Evolutionary conservation across 2,888 invertebrate species (phyloP).

Genomic region (Aradus depressus): DNA sequence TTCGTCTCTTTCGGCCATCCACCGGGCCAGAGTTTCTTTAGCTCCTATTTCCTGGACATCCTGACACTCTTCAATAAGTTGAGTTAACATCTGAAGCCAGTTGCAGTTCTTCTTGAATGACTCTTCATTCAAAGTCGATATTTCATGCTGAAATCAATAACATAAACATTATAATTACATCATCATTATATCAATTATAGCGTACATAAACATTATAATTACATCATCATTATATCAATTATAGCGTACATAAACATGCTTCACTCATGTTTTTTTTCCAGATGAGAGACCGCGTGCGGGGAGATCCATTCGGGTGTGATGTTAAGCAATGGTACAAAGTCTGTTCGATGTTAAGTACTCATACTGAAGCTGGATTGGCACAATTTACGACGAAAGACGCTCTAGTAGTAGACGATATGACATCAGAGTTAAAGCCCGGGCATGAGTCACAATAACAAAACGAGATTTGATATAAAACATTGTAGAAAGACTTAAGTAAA

Average conservation of each 20-base stretch:
- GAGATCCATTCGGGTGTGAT: no score
- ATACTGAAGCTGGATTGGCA: no score
- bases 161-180: slow-evolving; percentile 7
- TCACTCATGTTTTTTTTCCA: background rate
- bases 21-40: slow-evolving; percentile 51
- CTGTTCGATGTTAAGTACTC: no score
- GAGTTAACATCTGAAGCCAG: slow-evolving; percentile 85
- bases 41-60: slow-evolving; percentile 57
- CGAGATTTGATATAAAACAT: no score
- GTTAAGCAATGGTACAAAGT: no score
- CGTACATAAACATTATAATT: slow-evolving; percentile 3
- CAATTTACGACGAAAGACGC: no score
- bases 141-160: slow-evolving; percentile 60
- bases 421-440: no score
- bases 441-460: no score
- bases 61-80: slow-evolving; percentile 80
- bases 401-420: no score
- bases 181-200: background rate
- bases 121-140: slow-evolving; percentile 69
- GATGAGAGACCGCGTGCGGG: no score
- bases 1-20: slow-evolving; percentile 71
- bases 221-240: no score
- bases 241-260: slow-evolving; percentile 1
- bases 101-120: slow-evolving; percentile 79
- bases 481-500: no score